Base-by-base conservation (phyloP, 2,113 vertebrate genomes). In the Ammodytes marinus region DNA sequence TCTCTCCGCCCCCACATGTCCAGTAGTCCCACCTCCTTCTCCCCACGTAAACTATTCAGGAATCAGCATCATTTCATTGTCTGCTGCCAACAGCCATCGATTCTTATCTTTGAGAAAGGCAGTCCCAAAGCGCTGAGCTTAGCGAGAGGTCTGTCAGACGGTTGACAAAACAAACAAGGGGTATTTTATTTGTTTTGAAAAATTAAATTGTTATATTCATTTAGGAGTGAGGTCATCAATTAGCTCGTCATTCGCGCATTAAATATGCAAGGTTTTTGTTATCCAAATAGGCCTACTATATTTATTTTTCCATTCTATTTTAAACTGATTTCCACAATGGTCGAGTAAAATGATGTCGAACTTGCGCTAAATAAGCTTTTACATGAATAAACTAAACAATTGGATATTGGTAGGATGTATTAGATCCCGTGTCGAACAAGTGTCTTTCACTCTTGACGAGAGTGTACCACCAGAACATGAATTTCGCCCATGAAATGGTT, bases 1-100 rank as follows among this genome's bases (percentile, higher is more conserved):
- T 58, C 27, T 27, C 40, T 52, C 78, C 82, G 73, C 87, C 87
- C 82, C 87, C 92, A 91, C 85, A 83, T 80, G 70, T 74, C 6
- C 55, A 46, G 3, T 69, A 68, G 3, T 39, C 74, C 66, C 64
- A 0, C 63, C 55, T 8, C 70, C 75, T 8, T 45, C 45, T 54
- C 80, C 75, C 69, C 64, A 82, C 82, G 86, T 90, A 91, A 91
- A 91, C 86, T 91, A 75, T 85, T 76, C 80, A 71, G 65, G 91
- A 75, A 83, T 76, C 80, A 71, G 65, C 85, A 75, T 75, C 76
- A 68, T 86, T 85, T 77, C 39, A 73, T 87, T 74, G 74, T 79
- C 73, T 74, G 27, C 83, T 86, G 55, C 57, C 10, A 59, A 52
- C 78, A 82, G 57, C 61, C 4, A 10, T 47, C 9, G 55, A 72